phyloP scores from a whole-genome alignment of 23 tunicate species.

The Trididemnum nubilum region DNA sequence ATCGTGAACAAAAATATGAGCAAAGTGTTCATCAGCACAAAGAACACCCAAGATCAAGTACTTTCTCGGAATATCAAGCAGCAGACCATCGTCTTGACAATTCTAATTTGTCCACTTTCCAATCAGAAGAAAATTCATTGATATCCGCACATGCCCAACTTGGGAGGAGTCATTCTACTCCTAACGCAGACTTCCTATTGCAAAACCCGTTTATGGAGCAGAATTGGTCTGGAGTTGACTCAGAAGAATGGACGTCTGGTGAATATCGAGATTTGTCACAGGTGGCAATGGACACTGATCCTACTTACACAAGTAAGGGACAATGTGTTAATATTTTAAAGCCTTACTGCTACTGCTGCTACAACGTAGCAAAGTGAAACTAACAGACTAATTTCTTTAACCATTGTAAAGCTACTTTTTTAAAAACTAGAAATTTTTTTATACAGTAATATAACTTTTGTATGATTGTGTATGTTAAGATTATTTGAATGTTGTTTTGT shows the following conservation, averaged over 20 bases:
- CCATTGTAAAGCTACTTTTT: too few relatives aligned
- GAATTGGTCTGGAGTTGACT: neutral
- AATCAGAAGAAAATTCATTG: neutral
- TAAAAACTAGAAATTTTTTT: too few relatives aligned
- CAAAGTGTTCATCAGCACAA: neutral
- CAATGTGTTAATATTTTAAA: too few relatives aligned
- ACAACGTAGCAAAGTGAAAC: too few relatives aligned
- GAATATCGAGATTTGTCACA: neutral
- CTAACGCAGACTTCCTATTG: neutral
- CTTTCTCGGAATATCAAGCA: too few relatives aligned
- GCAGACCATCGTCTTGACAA: neutral
- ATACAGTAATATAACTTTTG: too few relatives aligned
- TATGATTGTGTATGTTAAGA: too few relatives aligned
- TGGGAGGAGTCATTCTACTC: neutral
- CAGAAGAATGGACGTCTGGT: neutral
- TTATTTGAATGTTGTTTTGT: too few relatives aligned
- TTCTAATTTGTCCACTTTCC: slow-evolving; percentile 2
- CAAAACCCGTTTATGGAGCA: neutral
- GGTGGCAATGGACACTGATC: neutral
- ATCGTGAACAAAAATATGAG: neutral
- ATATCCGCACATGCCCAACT: neutral
- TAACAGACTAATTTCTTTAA: too few relatives aligned
- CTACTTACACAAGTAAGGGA: neutral
- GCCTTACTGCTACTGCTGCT: too few relatives aligned
- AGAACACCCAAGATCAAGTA: neutral